Evolutionary conservation across 2,888 invertebrate species (phyloP).

Genomic region (Apamea epomidion): DNA sequence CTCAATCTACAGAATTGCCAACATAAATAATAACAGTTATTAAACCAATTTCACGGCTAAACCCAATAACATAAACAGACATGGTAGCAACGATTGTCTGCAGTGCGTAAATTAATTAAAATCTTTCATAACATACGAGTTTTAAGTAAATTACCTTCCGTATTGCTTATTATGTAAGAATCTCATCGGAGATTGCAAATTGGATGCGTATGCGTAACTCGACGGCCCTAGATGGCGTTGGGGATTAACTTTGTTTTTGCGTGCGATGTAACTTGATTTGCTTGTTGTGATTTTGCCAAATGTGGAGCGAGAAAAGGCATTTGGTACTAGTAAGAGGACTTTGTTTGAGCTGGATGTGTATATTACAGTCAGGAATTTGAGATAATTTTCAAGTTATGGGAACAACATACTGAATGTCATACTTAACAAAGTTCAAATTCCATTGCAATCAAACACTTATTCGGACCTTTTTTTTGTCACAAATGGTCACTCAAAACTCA

Average conservation of each 20-base stretch:
- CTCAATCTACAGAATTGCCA: constrained; percentile 1
- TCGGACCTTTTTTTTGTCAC: too few relatives aligned
- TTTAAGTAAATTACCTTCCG: constrained; percentile 60
- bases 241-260: constrained; percentile 37
- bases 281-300: neutral
- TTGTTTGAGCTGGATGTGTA: too few relatives aligned
- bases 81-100: constrained; percentile 42
- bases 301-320: neutral
- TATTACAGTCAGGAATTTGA: too few relatives aligned
- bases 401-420: too few relatives aligned
- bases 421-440: too few relatives aligned
- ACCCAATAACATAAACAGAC: constrained; percentile 30
- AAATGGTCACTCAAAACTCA: too few relatives aligned
- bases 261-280: neutral
- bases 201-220: constrained; percentile 58
- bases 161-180: constrained; percentile 60
- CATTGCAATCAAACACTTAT: too few relatives aligned
- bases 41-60: constrained; percentile 41
- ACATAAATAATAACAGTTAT: neutral
- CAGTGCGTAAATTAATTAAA: constrained; percentile 55
- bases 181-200: constrained; percentile 61
- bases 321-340: neutral
- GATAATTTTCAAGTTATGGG: too few relatives aligned
- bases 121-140: constrained; percentile 58
- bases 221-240: constrained; percentile 31